Percentiles rank a stretch among this genome's conserved stretches.
Evolutionary conservation across 2,113 vertebrate species (phyloP).

Genomic region (Equus przewalskii): DNA sequence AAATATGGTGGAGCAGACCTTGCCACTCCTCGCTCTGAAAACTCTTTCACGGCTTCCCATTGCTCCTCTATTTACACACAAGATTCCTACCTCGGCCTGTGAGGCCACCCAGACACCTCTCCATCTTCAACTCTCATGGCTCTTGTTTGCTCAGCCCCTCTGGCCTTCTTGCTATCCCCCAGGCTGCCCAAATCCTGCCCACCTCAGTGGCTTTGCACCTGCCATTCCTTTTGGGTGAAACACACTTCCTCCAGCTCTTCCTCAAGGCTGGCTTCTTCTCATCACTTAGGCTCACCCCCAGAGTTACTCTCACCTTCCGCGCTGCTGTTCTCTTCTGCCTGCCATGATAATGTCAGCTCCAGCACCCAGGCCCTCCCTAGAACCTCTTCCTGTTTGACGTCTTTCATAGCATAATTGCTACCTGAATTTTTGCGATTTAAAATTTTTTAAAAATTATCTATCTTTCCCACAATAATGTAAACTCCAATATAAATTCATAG

Average conservation of each 20-base stretch:
- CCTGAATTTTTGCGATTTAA: background rate
- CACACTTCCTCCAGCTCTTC: background rate
- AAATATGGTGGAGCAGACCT: background rate
- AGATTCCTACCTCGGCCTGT: background rate
- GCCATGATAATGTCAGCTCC: rapidly evolving
- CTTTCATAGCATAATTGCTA: background rate
- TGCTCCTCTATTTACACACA: background rate
- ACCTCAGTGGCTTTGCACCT: background rate
- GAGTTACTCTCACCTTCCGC: background rate
- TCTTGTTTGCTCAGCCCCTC: background rate
- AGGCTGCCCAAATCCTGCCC: background rate
- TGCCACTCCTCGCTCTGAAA: background rate
- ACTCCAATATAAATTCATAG: background rate
- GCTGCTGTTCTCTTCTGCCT: background rate
- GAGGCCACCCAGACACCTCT: background rate
- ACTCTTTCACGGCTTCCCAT: too few relatives aligned
- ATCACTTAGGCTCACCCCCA: background rate
- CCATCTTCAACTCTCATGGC: background rate
- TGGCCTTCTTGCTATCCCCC: background rate
- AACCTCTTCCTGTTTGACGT: background rate
- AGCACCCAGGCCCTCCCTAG: background rate
- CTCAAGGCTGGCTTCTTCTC: background rate
- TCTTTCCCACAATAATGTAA: background rate
- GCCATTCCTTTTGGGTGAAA: background rate
- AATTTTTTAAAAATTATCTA: background rate